Evolutionary conservation across 2,113 vertebrate genomes (phyloP).

Genomic region (Todiramphus saurophagus): DNA sequence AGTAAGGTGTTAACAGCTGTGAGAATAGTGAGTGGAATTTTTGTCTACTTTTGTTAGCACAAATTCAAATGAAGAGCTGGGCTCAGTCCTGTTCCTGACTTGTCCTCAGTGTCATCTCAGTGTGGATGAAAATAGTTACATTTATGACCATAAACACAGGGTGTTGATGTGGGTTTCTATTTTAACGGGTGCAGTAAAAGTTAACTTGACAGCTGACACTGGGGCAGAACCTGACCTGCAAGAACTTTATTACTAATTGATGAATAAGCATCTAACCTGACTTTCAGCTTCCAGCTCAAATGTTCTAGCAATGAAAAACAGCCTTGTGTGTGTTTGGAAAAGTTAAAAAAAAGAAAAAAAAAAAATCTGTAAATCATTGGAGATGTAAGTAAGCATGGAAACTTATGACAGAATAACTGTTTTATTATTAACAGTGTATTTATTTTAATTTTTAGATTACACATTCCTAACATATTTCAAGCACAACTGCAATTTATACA

Average conservation of each 20-base stretch:
- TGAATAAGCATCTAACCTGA: background rate
- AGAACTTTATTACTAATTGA: slow-evolving; percentile 43
- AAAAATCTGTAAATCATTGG: background rate
- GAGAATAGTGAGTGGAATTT: background rate
- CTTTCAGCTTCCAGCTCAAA: slow-evolving; percentile 24
- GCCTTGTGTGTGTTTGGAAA: background rate
- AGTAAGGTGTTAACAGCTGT: background rate
- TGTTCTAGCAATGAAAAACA: background rate
- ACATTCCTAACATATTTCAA: background rate
- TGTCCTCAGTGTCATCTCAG: background rate
- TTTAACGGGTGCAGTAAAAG: background rate
- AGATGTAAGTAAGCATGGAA: background rate
- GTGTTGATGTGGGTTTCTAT: background rate
- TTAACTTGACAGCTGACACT: background rate
- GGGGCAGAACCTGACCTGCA: slow-evolving; percentile 17
- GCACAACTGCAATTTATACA: background rate
- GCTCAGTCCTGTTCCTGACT: background rate
- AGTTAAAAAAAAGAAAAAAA: background rate
- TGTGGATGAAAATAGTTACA: background rate
- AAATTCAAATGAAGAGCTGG: background rate
- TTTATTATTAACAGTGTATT: background rate
- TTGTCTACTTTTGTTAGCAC: background rate
- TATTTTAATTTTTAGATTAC: background rate
- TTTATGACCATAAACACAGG: background rate
- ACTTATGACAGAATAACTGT: background rate